Percentiles rank a stretch among this genome's conserved stretches.
These are phyloP conservation scores for Drosophila histrio DNA, from an alignment of 2,888 invertebrate species.

Conservation along the genomic window DNA sequence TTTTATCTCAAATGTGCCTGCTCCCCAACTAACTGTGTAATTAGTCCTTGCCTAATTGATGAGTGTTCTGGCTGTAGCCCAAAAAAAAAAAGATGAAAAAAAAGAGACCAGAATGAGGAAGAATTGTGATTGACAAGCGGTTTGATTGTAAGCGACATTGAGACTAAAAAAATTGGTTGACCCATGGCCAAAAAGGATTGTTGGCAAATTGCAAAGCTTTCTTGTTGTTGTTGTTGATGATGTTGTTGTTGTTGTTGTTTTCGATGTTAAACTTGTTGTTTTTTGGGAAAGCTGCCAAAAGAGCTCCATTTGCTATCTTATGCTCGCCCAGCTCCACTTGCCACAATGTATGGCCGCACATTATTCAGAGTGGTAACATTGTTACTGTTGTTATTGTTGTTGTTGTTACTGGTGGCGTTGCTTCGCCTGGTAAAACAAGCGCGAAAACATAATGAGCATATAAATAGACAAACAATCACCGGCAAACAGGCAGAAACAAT, in stretches of 20 bases:
- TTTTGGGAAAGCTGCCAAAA: slow-evolving; percentile 21
- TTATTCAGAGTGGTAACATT: slow-evolving; percentile 60
- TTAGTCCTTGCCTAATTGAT: slow-evolving; percentile 63
- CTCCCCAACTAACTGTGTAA: slow-evolving; percentile 44
- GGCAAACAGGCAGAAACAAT: slow-evolving; percentile 30
- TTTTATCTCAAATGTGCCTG: neutral
- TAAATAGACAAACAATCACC: slow-evolving; percentile 74
- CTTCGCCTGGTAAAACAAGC: slow-evolving; percentile 70
- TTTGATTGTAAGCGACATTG: slow-evolving; percentile 52
- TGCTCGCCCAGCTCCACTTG: slow-evolving; percentile 24
- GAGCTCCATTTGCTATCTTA: neutral
- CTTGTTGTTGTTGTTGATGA: slow-evolving; percentile 1
- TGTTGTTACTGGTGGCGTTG: slow-evolving; percentile 28
- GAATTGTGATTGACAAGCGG: slow-evolving; percentile 65
- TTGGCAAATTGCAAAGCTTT: slow-evolving; percentile 26
- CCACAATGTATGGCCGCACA: slow-evolving; percentile 69
- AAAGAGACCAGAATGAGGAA: neutral
- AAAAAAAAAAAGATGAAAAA: neutral
- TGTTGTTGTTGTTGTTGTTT: neutral
- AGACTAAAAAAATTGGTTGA: slow-evolving; percentile 24
- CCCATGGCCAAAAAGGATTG: slow-evolving; percentile 30
- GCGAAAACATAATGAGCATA: slow-evolving; percentile 79
- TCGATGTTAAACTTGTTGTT: slow-evolving; percentile 10
- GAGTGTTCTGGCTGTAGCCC: slow-evolving; percentile 27
- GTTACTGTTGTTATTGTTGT: slow-evolving; percentile 21